Evolutionary conservation across 2,888 invertebrate genomes (phyloP).

Genomic region (Matsumyia berberina): DNA sequence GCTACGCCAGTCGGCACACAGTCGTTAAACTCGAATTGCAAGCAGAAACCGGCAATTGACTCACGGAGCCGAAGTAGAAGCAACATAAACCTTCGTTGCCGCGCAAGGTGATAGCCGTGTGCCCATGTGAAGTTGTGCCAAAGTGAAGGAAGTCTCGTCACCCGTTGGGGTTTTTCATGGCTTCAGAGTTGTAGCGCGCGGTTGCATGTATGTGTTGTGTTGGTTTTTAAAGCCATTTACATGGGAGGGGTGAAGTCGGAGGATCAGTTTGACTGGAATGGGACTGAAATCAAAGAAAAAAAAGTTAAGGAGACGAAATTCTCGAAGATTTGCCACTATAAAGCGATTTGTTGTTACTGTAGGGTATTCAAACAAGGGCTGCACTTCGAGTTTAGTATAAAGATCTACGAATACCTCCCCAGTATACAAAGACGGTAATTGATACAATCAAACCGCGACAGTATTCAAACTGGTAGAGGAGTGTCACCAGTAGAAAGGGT

Average conservation of each 20-base stretch:
- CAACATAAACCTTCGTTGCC: slow-evolving; percentile 43
- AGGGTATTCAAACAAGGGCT: too few relatives aligned
- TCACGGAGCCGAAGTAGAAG: slow-evolving; percentile 3
- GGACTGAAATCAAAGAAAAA: too few relatives aligned
- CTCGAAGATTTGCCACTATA: too few relatives aligned
- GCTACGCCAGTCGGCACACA: slow-evolving; percentile 33
- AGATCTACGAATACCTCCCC: too few relatives aligned
- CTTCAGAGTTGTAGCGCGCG: slow-evolving; percentile 9
- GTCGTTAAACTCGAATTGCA: slow-evolving; percentile 67
- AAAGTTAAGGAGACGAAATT: too few relatives aligned
- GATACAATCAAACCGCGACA: too few relatives aligned
- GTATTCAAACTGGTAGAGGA: too few relatives aligned
- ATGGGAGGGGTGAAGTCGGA: background rate
- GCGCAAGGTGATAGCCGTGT: slow-evolving; percentile 75
- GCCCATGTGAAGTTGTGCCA: slow-evolving; percentile 52
- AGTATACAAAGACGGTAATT: too few relatives aligned
- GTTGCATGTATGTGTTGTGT: slow-evolving; percentile 19
- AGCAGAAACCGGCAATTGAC: slow-evolving; percentile 31
- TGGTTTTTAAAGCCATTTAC: background rate
- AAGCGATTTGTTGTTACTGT: too few relatives aligned
- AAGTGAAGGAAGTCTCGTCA: slow-evolving; percentile 58
- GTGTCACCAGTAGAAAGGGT: too few relatives aligned
- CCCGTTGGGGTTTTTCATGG: slow-evolving; percentile 30
- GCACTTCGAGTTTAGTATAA: too few relatives aligned
- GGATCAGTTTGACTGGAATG: background rate